Percentiles rank a stretch among this genome's conserved stretches.
These are phyloP conservation scores for Atractosteus spatula DNA, from an alignment of 2,113 vertebrate species.

Conservation along the genomic window DNA sequence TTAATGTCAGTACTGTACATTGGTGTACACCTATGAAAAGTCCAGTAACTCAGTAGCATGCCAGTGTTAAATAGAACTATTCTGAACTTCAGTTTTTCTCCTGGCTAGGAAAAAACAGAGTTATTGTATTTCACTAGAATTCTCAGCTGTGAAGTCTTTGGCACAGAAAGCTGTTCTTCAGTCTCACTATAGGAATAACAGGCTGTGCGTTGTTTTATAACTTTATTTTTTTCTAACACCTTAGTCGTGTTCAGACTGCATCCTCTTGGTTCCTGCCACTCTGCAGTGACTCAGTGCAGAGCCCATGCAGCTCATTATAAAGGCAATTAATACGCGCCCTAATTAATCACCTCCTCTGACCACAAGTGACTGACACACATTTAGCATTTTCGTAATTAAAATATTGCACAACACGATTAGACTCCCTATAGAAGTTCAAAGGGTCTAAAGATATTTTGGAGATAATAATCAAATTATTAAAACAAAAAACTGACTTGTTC, in stretches of 20 bases:
- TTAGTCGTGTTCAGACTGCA: constrained; percentile 65
- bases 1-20: no score
- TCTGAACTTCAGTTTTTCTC: no score
- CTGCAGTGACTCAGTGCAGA: constrained; percentile 56
- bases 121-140: no score
- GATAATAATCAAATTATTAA: no score
- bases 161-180: constrained; percentile 62
- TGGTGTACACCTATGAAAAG: no score
- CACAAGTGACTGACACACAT: constrained; percentile 72
- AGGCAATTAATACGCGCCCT: constrained; percentile 74
- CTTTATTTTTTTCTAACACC: constrained; percentile 69
- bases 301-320: constrained; percentile 72
- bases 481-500: no score
- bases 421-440: constrained; percentile 15
- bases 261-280: constrained; percentile 56
- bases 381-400: constrained; percentile 72
- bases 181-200: constrained; percentile 66
- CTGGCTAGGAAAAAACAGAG: no score
- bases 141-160: no score
- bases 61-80: no score
- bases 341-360: constrained; percentile 72
- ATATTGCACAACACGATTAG: constrained; percentile 68
- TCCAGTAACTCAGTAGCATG: no score
- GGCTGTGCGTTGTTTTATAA: constrained; percentile 66
- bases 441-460: not conserved